A percentile compares a stretch with the other conserved stretches of the same genome.
phyloP scores from a whole-genome alignment of 2,797 vertebrate genomes.

The Smutsia gigantea region DNA sequence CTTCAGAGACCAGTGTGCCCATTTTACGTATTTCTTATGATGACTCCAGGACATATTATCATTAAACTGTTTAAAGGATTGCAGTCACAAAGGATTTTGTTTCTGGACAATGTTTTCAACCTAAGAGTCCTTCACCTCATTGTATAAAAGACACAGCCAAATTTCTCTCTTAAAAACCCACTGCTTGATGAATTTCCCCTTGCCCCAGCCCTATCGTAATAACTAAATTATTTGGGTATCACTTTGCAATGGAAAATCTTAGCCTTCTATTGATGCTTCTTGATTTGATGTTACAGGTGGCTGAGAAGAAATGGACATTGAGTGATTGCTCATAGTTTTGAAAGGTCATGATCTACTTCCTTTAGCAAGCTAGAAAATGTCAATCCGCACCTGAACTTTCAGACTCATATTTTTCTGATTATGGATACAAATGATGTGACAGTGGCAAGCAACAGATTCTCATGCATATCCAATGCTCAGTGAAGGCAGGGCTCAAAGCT shows the following conservation, averaged over 20 bases:
- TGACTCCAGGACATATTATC: neutral
- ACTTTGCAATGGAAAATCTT: slow-evolving; percentile 64
- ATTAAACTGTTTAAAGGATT: slow-evolving; percentile 15
- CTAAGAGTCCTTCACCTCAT: neutral
- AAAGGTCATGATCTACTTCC: slow-evolving; percentile 12
- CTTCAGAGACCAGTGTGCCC: neutral
- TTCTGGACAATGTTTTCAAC: slow-evolving; percentile 27
- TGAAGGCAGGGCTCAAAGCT: neutral
- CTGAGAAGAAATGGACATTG: slow-evolving; percentile 54
- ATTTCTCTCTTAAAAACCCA: slow-evolving; percentile 41
- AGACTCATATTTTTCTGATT: slow-evolving; percentile 51
- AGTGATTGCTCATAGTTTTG: slow-evolving; percentile 14
- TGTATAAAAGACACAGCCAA: neutral
- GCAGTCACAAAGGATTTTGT: slow-evolving; percentile 36
- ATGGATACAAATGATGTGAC: slow-evolving; percentile 2
- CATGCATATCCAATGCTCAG: neutral
- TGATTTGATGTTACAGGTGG: slow-evolving; percentile 62
- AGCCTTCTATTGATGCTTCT: slow-evolving; percentile 10
- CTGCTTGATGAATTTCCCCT: slow-evolving; percentile 19
- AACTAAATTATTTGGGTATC: neutral
- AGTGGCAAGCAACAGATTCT: neutral
- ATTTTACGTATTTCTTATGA: neutral
- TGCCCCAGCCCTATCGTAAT: neutral
- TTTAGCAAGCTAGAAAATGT: neutral
- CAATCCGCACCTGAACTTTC: slow-evolving; percentile 31